Percentiles rank a stretch among this genome's conserved stretches.
These are phyloP conservation scores for Spodoptera littoralis DNA, from an alignment of 2,888 invertebrate species.

Conservation along the genomic window DNA sequence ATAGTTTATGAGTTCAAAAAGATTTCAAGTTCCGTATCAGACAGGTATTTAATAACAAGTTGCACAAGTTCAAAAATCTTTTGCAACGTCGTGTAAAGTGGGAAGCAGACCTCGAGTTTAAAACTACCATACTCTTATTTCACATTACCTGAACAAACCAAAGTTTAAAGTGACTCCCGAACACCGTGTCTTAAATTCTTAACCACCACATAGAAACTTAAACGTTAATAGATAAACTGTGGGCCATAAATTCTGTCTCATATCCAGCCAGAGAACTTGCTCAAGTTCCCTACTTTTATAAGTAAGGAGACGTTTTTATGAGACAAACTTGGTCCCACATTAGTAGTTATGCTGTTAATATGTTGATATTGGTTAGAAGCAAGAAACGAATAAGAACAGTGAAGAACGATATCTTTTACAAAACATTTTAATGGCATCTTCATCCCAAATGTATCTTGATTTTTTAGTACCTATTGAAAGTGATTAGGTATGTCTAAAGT, in stretches of 20 bases:
- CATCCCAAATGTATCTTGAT: too few relatives aligned
- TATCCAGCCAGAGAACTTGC: slow-evolving; percentile 46
- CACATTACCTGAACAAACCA: background rate
- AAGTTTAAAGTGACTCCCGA: slow-evolving; percentile 16
- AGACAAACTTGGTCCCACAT: slow-evolving; percentile 44
- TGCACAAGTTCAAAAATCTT: too few relatives aligned
- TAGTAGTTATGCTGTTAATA: slow-evolving; percentile 51
- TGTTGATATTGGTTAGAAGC: slow-evolving; percentile 33
- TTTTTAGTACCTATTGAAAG: too few relatives aligned
- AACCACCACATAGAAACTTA: slow-evolving; percentile 33
- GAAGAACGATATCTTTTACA: too few relatives aligned
- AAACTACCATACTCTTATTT: slow-evolving; percentile 3
- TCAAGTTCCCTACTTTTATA: slow-evolving; percentile 50
- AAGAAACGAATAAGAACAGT: slow-evolving; percentile 9
- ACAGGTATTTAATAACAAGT: too few relatives aligned
- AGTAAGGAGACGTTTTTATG: slow-evolving; percentile 54
- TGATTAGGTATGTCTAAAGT: too few relatives aligned
- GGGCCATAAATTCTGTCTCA: slow-evolving; percentile 47
- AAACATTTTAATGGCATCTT: too few relatives aligned
- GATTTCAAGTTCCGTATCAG: too few relatives aligned
- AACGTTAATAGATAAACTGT: slow-evolving; percentile 52
- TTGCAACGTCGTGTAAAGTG: background rate
- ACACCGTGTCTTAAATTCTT: slow-evolving; percentile 22
- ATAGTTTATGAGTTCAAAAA: too few relatives aligned
- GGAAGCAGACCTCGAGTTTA: background rate